These are phyloP conservation scores for Taphrorychus bicolor DNA, from an alignment of 2,888 invertebrate species.

Conservation along the genomic window DNA sequence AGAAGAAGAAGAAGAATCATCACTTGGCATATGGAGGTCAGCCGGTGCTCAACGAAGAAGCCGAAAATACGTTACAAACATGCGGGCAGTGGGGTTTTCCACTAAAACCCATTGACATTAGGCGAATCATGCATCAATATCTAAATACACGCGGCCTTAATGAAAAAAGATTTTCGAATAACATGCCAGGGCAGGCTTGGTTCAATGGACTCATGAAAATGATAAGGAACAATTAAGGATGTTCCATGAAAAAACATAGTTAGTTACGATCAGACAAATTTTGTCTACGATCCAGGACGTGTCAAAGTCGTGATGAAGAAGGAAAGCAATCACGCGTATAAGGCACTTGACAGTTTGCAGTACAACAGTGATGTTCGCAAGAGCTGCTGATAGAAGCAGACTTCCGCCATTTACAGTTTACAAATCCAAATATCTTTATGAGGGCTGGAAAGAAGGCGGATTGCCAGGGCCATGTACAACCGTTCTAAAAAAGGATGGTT, in stretches of 20 bases:
- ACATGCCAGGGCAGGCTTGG: not conserved
- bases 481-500: not conserved
- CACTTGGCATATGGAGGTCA: slow-evolving; percentile 3
- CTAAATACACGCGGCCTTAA: not conserved
- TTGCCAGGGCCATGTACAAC: not conserved
- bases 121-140: not conserved
- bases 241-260: not conserved
- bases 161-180: slow-evolving; percentile 2
- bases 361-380: slow-evolving; percentile 3
- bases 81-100: not conserved
- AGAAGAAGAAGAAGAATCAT: too few relatives aligned
- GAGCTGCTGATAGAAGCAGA: not conserved
- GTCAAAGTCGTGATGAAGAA: slow-evolving; percentile 1
- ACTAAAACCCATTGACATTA: not conserved
- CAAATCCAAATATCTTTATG: slow-evolving; percentile 1
- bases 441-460: too few relatives aligned
- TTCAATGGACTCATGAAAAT: not conserved
- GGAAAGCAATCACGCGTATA: not conserved
- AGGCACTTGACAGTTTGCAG: not conserved
- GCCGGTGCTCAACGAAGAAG: not conserved
- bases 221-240: not conserved
- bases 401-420: not conserved
- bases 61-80: not conserved
- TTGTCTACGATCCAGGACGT: not conserved
- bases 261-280: not conserved